These are phyloP conservation scores for Lamellibrachia columna DNA, from an alignment of 2,888 invertebrate genomes.

Conservation along the genomic window DNA sequence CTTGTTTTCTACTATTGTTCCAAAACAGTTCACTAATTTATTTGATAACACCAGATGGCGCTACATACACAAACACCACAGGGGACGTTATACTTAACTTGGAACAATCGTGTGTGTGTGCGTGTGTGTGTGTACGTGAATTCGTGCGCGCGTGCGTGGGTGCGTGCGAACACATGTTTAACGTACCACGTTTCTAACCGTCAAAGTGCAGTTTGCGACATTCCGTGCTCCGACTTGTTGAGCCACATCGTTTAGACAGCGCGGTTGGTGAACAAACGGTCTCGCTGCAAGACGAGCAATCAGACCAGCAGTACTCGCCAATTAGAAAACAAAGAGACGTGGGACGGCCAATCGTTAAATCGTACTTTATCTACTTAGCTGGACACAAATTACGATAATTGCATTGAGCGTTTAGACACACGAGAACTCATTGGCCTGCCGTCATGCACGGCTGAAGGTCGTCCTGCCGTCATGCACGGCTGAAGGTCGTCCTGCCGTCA, in stretches of 20 bases:
- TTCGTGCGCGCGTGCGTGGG: background rate
- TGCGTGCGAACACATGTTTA: background rate
- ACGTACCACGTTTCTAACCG: too few species aligned
- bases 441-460: background rate
- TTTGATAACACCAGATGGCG: too few species aligned
- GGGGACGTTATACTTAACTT: too few species aligned
- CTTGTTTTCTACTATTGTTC: too few species aligned
- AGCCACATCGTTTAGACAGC: background rate
- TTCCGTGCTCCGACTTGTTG: too few species aligned
- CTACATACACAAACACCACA: too few species aligned
- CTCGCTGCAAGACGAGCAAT: background rate
- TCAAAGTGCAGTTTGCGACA: too few species aligned
- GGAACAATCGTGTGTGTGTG: too few species aligned
- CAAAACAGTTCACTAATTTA: too few species aligned
- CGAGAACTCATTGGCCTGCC: background rate
- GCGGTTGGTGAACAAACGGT: background rate
- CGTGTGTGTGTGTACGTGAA: too few species aligned
- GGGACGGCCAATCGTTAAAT: background rate
- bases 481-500: too few species aligned
- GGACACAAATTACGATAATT: slow-evolving; percentile 7
- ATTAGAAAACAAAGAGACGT: background rate
- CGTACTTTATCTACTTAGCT: background rate
- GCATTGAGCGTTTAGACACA: background rate
- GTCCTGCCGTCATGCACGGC: too few species aligned
- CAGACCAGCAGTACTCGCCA: background rate